Conservation (phyloP, 2,113 vertebrate genomes). For the Myrmecophaga tridactyla region DNA sequence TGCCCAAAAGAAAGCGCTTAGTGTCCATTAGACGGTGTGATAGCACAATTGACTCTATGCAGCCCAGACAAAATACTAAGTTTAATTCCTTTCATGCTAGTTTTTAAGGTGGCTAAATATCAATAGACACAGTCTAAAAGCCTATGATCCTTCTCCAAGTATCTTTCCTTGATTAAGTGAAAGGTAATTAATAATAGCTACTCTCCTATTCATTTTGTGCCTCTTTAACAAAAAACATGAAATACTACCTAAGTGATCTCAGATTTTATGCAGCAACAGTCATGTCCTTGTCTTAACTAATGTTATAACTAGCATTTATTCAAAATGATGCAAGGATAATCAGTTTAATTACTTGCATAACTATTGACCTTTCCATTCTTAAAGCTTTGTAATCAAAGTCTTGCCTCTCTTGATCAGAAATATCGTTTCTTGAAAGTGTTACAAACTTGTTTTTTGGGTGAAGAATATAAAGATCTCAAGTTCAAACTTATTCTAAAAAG, state of each 20-base stretch:
- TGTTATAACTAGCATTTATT: neutral
- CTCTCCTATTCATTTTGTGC: neutral
- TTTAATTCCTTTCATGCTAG: neutral
- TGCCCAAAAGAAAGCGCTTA: neutral
- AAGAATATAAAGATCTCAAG: neutral
- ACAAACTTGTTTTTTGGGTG: neutral
- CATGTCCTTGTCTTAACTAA: neutral
- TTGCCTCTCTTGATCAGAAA: neutral
- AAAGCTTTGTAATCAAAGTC: neutral
- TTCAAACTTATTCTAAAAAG: constrained; percentile 18
- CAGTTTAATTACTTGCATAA: neutral
- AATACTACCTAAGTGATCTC: neutral
- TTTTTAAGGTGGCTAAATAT: neutral
- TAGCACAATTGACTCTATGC: no score
- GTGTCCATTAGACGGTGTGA: neutral
- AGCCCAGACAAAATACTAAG: neutral
- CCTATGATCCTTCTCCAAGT: neutral
- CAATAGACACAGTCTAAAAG: neutral
- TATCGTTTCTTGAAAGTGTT: neutral
- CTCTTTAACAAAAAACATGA: constrained; percentile 12
- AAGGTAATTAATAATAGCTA: neutral
- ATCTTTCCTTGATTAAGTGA: neutral
- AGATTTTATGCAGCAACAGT: neutral
- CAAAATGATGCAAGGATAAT: neutral
- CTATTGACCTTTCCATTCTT: constrained; percentile 18